A percentile compares a stretch with the other conserved stretches of the same genome.
Conservation (phyloP, 2,797 vertebrate genomes). For the Chromis chromis region DNA sequence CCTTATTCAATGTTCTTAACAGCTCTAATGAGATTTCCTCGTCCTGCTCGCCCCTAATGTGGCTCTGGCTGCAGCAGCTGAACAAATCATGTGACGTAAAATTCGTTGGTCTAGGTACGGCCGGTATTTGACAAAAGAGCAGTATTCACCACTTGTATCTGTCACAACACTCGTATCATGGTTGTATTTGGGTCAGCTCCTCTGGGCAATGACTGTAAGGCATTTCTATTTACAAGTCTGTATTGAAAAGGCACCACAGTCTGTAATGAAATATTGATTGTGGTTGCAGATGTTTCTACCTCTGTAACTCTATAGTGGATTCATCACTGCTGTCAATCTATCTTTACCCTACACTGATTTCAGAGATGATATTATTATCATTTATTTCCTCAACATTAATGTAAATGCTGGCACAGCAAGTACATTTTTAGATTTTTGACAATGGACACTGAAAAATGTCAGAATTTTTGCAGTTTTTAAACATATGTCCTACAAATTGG, state of each 20-base stretch:
- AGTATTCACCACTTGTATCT: constrained; percentile 36
- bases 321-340: neutral
- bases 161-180: constrained; percentile 27
- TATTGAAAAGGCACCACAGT: constrained; percentile 26
- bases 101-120: constrained; percentile 15
- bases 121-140: constrained; percentile 40
- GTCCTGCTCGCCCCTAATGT: constrained; percentile 9
- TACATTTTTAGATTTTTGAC: neutral
- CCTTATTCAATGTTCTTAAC: constrained; percentile 42
- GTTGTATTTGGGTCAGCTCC: constrained; percentile 61
- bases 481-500: no score
- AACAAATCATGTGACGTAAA: constrained; percentile 28
- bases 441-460: neutral
- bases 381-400: neutral
- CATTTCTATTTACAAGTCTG: constrained; percentile 28
- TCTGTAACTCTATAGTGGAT: constrained; percentile 34
- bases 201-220: constrained; percentile 43
- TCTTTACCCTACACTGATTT: neutral
- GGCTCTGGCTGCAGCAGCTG: constrained; percentile 6
- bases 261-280: constrained; percentile 74
- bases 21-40: constrained; percentile 47
- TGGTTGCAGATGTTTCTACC: constrained; percentile 66
- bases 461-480: neutral
- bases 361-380: neutral
- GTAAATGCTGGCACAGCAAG: no score